A percentile compares a stretch with the other conserved stretches of the same genome.
These are phyloP conservation scores for Tethea ocularis DNA, from an alignment of 2,888 invertebrate genomes.

Conservation along the genomic window DNA sequence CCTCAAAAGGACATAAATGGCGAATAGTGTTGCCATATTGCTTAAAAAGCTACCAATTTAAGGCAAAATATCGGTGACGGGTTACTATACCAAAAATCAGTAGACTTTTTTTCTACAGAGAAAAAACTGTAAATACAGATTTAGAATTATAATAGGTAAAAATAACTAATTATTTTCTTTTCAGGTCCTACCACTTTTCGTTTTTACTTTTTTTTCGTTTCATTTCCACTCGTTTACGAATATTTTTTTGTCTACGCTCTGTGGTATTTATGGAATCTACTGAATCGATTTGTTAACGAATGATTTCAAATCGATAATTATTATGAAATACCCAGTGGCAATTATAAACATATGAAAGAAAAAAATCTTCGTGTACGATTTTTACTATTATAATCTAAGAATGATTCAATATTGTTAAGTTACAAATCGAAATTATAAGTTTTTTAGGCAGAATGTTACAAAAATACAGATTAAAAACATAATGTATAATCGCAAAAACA, in stretches of 20 bases:
- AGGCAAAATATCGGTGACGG: constrained; percentile 42
- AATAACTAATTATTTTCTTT: constrained; percentile 34
- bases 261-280: background rate
- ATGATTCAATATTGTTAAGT: background rate
- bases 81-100: constrained; percentile 21
- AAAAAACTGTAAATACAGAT: constrained; percentile 8
- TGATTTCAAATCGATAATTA: too few species aligned
- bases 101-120: constrained; percentile 21
- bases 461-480: background rate
- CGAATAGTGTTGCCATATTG: constrained; percentile 22
- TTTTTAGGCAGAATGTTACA: background rate
- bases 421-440: too few species aligned
- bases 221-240: background rate
- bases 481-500: constrained; percentile 11
- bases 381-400: background rate
- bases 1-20: background rate
- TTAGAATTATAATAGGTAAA: background rate
- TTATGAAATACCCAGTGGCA: too few species aligned
- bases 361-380: background rate
- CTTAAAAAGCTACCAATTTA: constrained; percentile 13
- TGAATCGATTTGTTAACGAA: background rate
- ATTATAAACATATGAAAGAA: background rate
- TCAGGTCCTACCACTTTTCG: constrained; percentile 23
- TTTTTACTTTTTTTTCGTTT: constrained; percentile 16
- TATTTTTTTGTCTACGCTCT: background rate